Conservation (phyloP, 2,888 invertebrate species). For the Melanostoma scalare region DNA sequence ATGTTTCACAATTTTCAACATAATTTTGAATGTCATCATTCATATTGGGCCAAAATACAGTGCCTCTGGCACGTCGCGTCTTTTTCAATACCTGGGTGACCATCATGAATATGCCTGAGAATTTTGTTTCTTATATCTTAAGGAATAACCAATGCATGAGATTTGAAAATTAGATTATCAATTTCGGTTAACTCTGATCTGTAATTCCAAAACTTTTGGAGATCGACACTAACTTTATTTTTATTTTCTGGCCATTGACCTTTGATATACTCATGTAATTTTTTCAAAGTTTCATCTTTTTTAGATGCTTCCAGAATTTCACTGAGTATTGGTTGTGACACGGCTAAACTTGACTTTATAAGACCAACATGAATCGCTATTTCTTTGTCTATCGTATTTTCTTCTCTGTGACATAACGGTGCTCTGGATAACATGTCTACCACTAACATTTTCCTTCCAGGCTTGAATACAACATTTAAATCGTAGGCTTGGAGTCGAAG, state of each 20-base stretch:
- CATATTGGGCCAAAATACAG: neutral
- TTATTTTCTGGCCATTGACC: conserved; percentile 57
- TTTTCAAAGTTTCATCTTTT: too few relatives aligned
- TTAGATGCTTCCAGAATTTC: too few relatives aligned
- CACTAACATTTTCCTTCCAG: conserved; percentile 10
- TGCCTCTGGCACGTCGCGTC: too few relatives aligned
- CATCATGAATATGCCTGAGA: too few relatives aligned
- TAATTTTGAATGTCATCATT: neutral
- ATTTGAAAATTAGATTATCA: neutral
- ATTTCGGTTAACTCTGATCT: neutral
- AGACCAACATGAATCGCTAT: too few relatives aligned
- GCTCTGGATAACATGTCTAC: conserved; percentile 22
- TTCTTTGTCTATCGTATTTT: too few relatives aligned
- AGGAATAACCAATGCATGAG: too few relatives aligned
- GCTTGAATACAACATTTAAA: conserved; percentile 26
- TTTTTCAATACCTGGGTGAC: too few relatives aligned
- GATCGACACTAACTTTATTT: conserved; percentile 3
- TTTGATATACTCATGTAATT: neutral
- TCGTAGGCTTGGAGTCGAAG: conserved; percentile 18
- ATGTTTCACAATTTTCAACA: neutral
- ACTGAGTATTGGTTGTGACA: too few relatives aligned
- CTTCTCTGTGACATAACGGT: neutral
- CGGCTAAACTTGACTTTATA: too few relatives aligned
- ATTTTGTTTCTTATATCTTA: too few relatives aligned
- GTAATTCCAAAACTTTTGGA: conserved; percentile 3